Evolutionary conservation across 1,140 invertebrate genomes (phyloP).

Genomic region (Drosophila hydei): DNA sequence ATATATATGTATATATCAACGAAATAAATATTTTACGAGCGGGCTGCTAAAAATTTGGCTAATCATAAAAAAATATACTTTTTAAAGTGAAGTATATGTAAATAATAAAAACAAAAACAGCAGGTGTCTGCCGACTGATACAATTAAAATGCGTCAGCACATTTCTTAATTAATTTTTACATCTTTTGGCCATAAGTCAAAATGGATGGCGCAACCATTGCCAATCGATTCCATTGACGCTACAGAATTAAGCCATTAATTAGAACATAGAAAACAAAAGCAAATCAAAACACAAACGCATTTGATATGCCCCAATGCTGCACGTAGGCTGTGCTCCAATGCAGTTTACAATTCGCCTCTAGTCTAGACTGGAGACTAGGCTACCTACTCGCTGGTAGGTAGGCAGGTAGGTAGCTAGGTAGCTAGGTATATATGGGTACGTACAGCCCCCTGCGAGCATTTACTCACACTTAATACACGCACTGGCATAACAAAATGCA

Average conservation of each 20-base stretch:
- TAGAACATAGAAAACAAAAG: conserved; percentile 48
- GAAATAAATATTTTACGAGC: neutral
- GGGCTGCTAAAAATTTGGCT: conserved; percentile 7
- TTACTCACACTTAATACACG: conserved; percentile 46
- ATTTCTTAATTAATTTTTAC: conserved; percentile 29
- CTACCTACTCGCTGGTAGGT: conserved; percentile 52
- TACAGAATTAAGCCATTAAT: conserved; percentile 63
- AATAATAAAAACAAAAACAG: conserved; percentile 6
- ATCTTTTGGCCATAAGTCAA: conserved; percentile 17
- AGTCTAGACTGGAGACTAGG: conserved; percentile 42
- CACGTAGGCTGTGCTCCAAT: conserved; percentile 68
- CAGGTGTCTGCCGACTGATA: conserved; percentile 6
- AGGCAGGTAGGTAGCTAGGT: neutral
- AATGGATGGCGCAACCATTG: conserved; percentile 25
- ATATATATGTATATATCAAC: neutral
- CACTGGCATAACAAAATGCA: conserved; percentile 61
- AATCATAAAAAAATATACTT: conserved; percentile 3
- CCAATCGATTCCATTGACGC: conserved; percentile 29
- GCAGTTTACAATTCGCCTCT: conserved; percentile 63
- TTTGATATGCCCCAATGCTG: conserved; percentile 59
- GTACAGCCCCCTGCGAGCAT: neutral
- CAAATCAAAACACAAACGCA: conserved; percentile 5
- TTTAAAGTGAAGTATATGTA: neutral
- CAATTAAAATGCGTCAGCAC: conserved; percentile 16
- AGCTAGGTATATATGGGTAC: conserved; percentile 4